Conservation (phyloP, 2,797 vertebrate species). For the Hephaestus fuliginosus region DNA sequence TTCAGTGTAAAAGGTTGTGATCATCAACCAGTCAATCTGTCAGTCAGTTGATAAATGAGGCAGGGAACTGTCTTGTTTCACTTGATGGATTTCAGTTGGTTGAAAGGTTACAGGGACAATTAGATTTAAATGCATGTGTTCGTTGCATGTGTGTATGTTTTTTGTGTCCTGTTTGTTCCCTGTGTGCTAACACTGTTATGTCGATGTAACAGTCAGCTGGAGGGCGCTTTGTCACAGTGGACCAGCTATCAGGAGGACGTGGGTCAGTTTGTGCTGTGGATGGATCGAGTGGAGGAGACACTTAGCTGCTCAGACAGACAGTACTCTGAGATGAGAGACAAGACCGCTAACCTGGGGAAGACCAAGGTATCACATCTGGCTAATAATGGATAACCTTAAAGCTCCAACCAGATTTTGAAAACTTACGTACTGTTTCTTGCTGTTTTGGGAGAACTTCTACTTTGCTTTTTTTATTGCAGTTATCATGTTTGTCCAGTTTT, state of each 20-base stretch:
- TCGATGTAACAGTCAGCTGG: constrained; percentile 89
- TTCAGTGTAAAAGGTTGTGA: constrained; percentile 95
- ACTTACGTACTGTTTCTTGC: background rate
- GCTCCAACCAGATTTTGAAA: background rate
- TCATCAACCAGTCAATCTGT: constrained; percentile 32
- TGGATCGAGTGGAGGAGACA: constrained; percentile 92
- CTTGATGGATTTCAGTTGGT: constrained; percentile 56
- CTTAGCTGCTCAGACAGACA: constrained; percentile 89
- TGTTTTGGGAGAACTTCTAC: background rate
- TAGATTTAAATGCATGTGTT: constrained; percentile 22
- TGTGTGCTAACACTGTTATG: constrained; percentile 27
- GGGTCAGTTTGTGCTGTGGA: constrained; percentile 93
- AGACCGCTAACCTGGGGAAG: constrained; percentile 92
- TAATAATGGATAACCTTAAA: background rate
- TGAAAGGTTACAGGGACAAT: constrained; percentile 56
- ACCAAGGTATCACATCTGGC: constrained; percentile 87
- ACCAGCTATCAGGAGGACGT: constrained; percentile 98
- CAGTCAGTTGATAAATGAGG: constrained; percentile 42
- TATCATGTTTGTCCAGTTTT: background rate
- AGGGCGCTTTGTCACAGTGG: constrained; percentile 96
- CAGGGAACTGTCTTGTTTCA: constrained; percentile 50
- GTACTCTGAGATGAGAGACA: constrained; percentile 93
- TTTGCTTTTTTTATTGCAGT: background rate
- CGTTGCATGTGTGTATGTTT: constrained; percentile 1
- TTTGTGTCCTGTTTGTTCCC: constrained; percentile 16